These are phyloP conservation scores for Anser brachyrhynchus DNA, from an alignment of 2,113 vertebrate genomes.

Conservation along the genomic window DNA sequence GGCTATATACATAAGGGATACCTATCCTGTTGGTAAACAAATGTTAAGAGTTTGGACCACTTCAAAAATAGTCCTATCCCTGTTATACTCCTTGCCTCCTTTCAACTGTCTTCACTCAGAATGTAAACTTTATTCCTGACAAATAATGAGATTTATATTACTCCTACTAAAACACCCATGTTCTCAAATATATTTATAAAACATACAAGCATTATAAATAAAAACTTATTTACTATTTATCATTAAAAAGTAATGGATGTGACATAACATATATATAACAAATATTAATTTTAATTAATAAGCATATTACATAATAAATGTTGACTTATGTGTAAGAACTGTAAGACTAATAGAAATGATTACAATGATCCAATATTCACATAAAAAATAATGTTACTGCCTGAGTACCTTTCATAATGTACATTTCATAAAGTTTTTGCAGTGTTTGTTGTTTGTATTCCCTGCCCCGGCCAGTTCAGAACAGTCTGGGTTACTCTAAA, in stretches of 20 bases:
- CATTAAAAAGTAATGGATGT: slow-evolving; percentile 2
- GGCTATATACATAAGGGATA: background rate
- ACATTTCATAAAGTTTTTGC: background rate
- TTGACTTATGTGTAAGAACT: background rate
- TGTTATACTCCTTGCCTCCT: background rate
- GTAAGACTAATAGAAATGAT: background rate
- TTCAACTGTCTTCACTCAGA: background rate
- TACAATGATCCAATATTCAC: background rate
- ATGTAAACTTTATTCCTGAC: slow-evolving; percentile 8
- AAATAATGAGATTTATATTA: slow-evolving; percentile 21
- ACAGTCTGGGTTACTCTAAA: background rate
- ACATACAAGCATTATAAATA: background rate
- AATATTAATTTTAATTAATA: background rate
- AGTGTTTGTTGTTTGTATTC: background rate
- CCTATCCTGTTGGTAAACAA: background rate
- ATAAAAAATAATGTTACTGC: background rate
- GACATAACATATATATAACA: background rate
- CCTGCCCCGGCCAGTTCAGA: background rate
- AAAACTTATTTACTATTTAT: background rate
- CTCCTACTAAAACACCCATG: background rate
- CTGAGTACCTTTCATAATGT: background rate
- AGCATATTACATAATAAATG: background rate
- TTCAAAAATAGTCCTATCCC: background rate
- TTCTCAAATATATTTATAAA: slow-evolving; percentile 7
- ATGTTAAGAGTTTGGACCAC: background rate